Evolutionary conservation across 2,113 vertebrate species (phyloP).

Genomic region (Muntiacus muntjak): DNA sequence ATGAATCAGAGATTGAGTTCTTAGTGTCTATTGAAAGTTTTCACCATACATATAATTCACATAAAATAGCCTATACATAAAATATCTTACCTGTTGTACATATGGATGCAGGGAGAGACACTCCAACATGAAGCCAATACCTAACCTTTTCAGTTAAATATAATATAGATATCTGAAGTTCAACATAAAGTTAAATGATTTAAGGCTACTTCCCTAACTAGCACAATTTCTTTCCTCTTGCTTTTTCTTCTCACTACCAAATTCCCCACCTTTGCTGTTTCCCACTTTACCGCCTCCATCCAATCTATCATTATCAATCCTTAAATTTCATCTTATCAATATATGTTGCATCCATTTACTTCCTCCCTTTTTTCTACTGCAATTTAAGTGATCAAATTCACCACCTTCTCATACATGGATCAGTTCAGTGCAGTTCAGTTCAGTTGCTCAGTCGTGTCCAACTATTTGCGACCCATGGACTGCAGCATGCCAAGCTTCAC

Average conservation of each 20-base stretch:
- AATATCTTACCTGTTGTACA: background rate
- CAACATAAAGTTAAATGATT: background rate
- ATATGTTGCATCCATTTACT: background rate
- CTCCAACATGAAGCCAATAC: background rate
- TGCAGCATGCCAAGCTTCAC: background rate
- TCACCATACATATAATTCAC: background rate
- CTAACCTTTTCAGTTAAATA: background rate
- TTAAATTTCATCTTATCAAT: background rate
- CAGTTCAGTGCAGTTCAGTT: background rate
- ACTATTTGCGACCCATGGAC: background rate
- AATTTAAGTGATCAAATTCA: background rate
- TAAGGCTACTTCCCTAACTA: background rate
- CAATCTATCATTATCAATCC: background rate
- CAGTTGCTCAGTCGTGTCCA: rapidly evolving
- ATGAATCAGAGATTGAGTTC: background rate
- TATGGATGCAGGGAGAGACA: background rate
- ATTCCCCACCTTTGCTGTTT: background rate
- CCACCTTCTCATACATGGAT: background rate
- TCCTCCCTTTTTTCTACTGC: background rate
- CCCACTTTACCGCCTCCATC: rapidly evolving
- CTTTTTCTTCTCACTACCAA: background rate
- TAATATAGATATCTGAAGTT: background rate
- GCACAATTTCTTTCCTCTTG: background rate
- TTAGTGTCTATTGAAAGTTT: background rate
- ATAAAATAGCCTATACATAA: background rate